Base-by-base conservation (phyloP, 2,113 vertebrate species). In the Poeciliopsis retropinna region DNA sequence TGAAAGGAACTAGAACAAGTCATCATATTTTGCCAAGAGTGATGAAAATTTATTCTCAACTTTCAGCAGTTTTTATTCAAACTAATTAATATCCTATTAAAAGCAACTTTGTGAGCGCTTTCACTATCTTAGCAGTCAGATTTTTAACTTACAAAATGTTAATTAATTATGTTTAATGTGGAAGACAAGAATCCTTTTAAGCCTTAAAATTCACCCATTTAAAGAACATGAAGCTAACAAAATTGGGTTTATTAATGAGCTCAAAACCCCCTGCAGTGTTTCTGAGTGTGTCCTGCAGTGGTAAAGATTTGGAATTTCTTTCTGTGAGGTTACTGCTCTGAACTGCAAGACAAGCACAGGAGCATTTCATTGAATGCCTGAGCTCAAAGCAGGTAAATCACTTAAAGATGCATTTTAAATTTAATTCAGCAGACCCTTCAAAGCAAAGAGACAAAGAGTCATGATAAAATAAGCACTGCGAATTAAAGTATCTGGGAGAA, bases 181-280 rank as follows among this genome's bases (percentile, higher is more conserved):
- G 61, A 57, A 57, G 9, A 9, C 30, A 70, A 27, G 22, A 60
- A 60, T 69, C 44, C 19, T 31, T 71, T 71, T 9, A 27, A 19
- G 9, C 17, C 32, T 61, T 61, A 61, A 15, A 17, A 17, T 60
- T 41, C 22, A 69, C 31, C 29, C 44, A 32, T 30, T 69, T 54
- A 41, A 30, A 67, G 64, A 66, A 60, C 60, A 79, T 66, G 37
- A 70, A 70, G 27, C 57, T 60, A 67, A 54, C 39, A 75, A 63
- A 75, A 81, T 44, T 68, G 54, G 34, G 37, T 15, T 63, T 66
- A 64, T 39, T 66, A 67, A 72, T 29, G 31, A 71, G 73, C 67
- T 54, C 27, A 61, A 39, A 57, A 81, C 41, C 22, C 67, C 69
- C 75, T 27, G 74, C 79, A 72, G 72, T 15, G 63, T 72, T 74